Percentiles rank a stretch among this genome's conserved stretches.
phyloP scores from a whole-genome alignment of 2,888 invertebrate genomes.

The Drosophila flavopinicola region DNA sequence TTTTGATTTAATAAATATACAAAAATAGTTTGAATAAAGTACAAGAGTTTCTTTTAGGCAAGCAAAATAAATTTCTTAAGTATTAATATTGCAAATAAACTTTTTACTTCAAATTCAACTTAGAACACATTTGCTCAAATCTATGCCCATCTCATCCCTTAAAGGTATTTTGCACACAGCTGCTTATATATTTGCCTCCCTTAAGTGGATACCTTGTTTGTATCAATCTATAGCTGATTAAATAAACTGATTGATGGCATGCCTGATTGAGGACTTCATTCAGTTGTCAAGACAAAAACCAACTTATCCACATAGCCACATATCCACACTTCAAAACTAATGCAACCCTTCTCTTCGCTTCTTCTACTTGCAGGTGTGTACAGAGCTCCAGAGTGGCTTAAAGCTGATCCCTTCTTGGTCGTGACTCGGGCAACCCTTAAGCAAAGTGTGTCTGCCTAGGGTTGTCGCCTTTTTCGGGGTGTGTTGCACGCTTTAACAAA shows the following conservation, averaged over 20 bases:
- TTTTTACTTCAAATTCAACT: too few species aligned
- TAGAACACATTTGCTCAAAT: too few species aligned
- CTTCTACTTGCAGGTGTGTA: constrained; percentile 70
- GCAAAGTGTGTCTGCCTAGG: constrained; percentile 14
- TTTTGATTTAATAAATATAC: too few species aligned
- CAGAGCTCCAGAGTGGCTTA: constrained; percentile 42
- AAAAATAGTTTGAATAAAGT: too few species aligned
- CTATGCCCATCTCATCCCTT: constrained; percentile 10
- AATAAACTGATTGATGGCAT: constrained; percentile 72
- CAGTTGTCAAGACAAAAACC: constrained; percentile 33
- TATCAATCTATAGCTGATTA: constrained; percentile 61
- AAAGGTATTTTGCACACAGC: constrained; percentile 19
- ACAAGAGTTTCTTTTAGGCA: too few species aligned
- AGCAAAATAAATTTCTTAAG: background rate
- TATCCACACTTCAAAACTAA: constrained; percentile 55
- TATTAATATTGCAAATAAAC: too few species aligned
- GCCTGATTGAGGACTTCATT: constrained; percentile 68
- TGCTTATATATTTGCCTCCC: too few species aligned
- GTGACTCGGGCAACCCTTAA: constrained; percentile 56
- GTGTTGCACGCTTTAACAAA: constrained; percentile 66
- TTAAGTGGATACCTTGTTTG: constrained; percentile 24
- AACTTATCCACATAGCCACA: constrained; percentile 1
- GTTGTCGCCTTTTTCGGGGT: constrained; percentile 33
- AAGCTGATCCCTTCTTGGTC: constrained; percentile 28
- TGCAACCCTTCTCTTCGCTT: constrained; percentile 64